Percentiles rank a stretch among this genome's conserved stretches.
phyloP scores from a whole-genome alignment of 2,797 vertebrate species.

The Tangara arthus region DNA sequence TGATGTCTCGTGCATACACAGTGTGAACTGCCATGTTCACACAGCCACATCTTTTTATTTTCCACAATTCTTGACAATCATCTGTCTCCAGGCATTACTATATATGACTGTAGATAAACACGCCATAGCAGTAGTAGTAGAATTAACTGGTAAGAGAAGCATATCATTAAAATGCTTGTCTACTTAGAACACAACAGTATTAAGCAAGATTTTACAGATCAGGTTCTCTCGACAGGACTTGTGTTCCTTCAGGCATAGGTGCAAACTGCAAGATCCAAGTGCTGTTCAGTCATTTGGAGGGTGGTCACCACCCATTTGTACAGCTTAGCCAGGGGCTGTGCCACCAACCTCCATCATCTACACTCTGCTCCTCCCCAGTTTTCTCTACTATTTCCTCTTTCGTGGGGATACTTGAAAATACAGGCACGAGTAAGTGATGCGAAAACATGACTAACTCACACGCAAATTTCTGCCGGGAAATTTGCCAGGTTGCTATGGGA shows the following conservation, averaged over 20 bases:
- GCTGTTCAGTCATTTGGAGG: not conserved
- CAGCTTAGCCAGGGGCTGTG: not conserved
- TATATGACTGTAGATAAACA: not conserved
- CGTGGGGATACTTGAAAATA: not conserved
- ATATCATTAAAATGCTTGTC: not conserved
- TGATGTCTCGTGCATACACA: not conserved
- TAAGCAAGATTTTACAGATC: not conserved
- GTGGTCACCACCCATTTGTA: not conserved
- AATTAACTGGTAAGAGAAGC: not conserved
- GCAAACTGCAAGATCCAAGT: not conserved
- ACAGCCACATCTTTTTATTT: not conserved
- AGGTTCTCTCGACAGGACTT: not conserved
- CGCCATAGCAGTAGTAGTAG: not conserved
- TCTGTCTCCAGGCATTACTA: not conserved
- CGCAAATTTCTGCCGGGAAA: slow-evolving; percentile 21
- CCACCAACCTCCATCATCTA: not conserved
- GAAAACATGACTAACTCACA: slow-evolving; percentile 11
- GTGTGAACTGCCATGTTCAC: not conserved
- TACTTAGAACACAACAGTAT: not conserved
- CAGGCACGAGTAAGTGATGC: not conserved
- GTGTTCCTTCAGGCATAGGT: not conserved
- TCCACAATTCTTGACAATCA: not conserved
- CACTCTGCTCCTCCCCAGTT: not conserved
- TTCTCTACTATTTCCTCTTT: not conserved
- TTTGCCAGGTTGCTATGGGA: slow-evolving; percentile 51